A percentile compares a stretch with the other conserved stretches of the same genome.
These are phyloP conservation scores for Bradypodion ventrale DNA, from an alignment of 2,797 vertebrate genomes.

Conservation along the genomic window DNA sequence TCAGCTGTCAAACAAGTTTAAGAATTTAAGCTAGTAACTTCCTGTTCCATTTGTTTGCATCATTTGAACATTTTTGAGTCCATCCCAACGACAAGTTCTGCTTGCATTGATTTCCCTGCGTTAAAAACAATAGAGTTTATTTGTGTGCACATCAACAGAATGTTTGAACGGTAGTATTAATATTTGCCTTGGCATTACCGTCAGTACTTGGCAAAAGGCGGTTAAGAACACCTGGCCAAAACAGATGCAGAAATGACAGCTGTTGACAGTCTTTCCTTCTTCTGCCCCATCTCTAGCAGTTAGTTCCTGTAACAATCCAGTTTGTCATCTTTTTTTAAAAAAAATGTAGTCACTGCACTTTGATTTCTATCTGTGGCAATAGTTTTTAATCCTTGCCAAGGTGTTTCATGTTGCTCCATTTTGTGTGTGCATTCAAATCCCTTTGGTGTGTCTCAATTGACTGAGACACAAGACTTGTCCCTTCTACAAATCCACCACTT, in stretches of 20 bases:
- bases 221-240: not conserved
- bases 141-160: not conserved
- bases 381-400: not conserved
- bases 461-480: fast-evolving
- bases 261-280: too few species aligned
- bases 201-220: not conserved
- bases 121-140: not conserved
- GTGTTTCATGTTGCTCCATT: not conserved
- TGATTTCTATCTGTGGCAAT: not conserved
- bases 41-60: not conserved
- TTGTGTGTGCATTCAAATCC: too few species aligned
- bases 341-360: not conserved
- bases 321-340: not conserved
- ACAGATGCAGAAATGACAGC: too few species aligned
- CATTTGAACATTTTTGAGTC: not conserved
- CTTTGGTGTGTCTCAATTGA: not conserved
- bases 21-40: not conserved
- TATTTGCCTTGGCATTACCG: too few species aligned
- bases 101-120: not conserved
- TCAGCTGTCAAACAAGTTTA: not conserved
- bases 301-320: too few species aligned
- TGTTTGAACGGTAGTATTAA: not conserved
- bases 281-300: too few species aligned
- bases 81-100: not conserved
- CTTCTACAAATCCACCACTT: not conserved